Base-by-base conservation (phyloP, 2,888 invertebrate species). In the Cryptocephalus moraei region DNA sequence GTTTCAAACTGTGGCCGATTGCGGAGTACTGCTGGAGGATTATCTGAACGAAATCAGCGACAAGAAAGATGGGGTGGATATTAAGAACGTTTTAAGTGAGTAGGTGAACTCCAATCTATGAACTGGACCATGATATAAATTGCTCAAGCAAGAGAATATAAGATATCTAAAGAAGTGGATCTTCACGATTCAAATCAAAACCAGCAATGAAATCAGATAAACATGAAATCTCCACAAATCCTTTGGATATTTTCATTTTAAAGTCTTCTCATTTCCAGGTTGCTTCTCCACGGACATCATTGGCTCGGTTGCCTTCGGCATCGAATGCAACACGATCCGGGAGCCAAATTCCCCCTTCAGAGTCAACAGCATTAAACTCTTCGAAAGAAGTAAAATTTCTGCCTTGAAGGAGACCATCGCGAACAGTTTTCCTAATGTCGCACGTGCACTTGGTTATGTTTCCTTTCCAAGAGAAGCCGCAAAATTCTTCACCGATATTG, bases 1-100 rank as follows among this genome's bases (percentile, higher is more conserved):
- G 77, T 81, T 78, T 55, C 70, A 70, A 0, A 72, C 77, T 1
- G 71, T 82, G n/a, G 71, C 76, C 33, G 69, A 74, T 32, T 75
- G 79, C 43, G 75, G 52, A 11, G 8, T 22, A 1, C 36, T 44
- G 8, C 40, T 52, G 1, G 48, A 52, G 31, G 40, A 44, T 33
- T 47, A 49, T 41, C 13, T 52, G 13, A 8, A 42, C 3, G 32
- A 46, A 9, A 46, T 47, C 40, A 13, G 44, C 4, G 13, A 32
- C 31, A 32, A 45, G 9, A 12, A 49, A 11, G 44, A 49, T 22
- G 45, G 49, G n/a, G 31, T 48, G 36, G 52, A 52, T 32, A 52
- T 52, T 12, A 52, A 49, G 44, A 36, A 36, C 43, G 42, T 47
- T n/a, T 45, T 51, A 40, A 43, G 51, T 51, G 43, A 49, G 32